Evolutionary conservation across 2,888 invertebrate genomes (phyloP).

Genomic region (Unio pictorum): DNA sequence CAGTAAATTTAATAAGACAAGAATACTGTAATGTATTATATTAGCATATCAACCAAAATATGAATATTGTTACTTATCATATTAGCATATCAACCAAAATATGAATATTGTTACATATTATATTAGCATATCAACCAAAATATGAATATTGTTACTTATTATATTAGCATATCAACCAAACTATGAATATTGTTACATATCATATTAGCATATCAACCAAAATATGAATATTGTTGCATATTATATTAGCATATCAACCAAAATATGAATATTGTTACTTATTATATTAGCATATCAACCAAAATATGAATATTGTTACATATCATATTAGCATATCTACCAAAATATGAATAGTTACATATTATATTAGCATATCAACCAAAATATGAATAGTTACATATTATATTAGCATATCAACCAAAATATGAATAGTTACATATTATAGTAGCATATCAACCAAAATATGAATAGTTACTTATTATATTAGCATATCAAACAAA

Average conservation of each 20-base stretch:
- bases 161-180: slow-evolving; percentile 7
- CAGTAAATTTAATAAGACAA: slow-evolving; percentile 1
- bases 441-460: slow-evolving; percentile 6
- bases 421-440: slow-evolving; percentile 1
- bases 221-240: too few relatives aligned
- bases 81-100: slow-evolving; percentile 10
- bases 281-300: neutral
- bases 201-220: too few relatives aligned
- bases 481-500: slow-evolving; percentile 8
- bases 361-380: neutral
- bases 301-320: too few relatives aligned
- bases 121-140: neutral
- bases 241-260: slow-evolving; percentile 5
- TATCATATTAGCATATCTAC: slow-evolving; percentile 4
- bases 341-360: slow-evolving; percentile 1
- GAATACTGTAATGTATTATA: neutral
- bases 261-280: slow-evolving; percentile 1
- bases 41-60: neutral
- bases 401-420: slow-evolving; percentile 5
- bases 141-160: too few relatives aligned
- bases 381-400: too few relatives aligned
- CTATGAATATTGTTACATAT: neutral
- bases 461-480: neutral
- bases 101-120: neutral
- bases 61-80: too few relatives aligned